Evolutionary conservation across 2,888 invertebrate genomes (phyloP), one percentile per base, ranked within the genome.

Genomic region (Hedya salicella): DNA sequence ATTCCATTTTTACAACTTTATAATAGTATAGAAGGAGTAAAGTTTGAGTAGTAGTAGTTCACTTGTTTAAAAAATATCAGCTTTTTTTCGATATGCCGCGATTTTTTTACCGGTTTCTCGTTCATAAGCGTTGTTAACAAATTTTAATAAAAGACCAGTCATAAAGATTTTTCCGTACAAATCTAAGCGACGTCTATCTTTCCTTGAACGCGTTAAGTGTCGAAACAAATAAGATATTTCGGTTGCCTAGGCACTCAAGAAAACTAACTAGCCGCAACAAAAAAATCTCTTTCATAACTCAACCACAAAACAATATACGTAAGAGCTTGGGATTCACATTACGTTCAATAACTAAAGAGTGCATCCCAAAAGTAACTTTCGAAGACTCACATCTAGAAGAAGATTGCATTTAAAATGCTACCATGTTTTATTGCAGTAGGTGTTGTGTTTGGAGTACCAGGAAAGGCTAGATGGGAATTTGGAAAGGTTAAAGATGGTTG

Each of bases 301-400:
- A 19, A 44, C 57, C 46, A 32, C 46, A 57, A 32, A 8, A 57
- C 46, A 57, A 57, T 44, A 54, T 44, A 57, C 57, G 57, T 57
- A 46, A 57, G 13, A 44, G 13, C 21, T 21, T 9, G 9, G 36
- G 36, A 36, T 11, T 16, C 39, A 17, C 44, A 56, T 56, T 56
- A 56, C 8, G 44, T 57, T 44, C 57, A 57, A 57, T 57, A 57
- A 46, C 19, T 32, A 30, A 57, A 32, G 30, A 57, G 57, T 46
- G 57, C 57, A 57, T 57, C 57, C 19, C 17, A 56, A 2, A 0
- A 3, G 0, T 57, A n/a, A 32, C 32, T 32, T 46, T n/a, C 16
- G 1, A 17, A 32, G 46, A 30, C 2, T 57, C 57, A 5, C 14
- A 17, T 32, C 17, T 46, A 2, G 32, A 0, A n/a, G 0, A 30